Evolutionary conservation across 2,113 vertebrate genomes (phyloP), one percentile per base, ranked within the genome.

Genomic region (Malurus alboscapulatus): DNA sequence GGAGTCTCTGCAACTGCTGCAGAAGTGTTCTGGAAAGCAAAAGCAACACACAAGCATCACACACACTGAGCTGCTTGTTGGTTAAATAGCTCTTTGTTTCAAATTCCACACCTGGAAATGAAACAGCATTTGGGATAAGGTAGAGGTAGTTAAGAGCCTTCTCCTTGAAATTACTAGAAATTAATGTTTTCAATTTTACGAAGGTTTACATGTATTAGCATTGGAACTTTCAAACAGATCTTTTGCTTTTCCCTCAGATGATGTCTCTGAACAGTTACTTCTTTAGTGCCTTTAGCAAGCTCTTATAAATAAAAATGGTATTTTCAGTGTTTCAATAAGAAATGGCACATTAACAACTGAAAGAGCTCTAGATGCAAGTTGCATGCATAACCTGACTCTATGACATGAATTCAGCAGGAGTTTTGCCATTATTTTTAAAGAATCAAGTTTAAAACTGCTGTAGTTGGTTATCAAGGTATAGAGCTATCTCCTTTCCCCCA

Each of bases 1-100:
- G 99, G 76, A 99, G 98, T 81, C 98, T 98, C 97, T 99, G 99
- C 63, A 99, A 96, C 96, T 99, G 99, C 97, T 99, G 99, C 84
- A 99, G 96, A 94, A 99, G 98, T 45, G 99, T 99, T 97, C 99
- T 99, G 97, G 59, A 91, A 91, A 82, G 36, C 48, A 93, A 95
- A 55, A 62, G 72, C 12, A 89, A 84, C 38, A 91, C 20, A 48
- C 8, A 73, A 80, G 29, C 57, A 74, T 77, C 85, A 91, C 40
- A 79, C 14, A 32, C 24, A 45, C 40, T 27, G 57, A 73, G 27
- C 36, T 71, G 22, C 25, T 25, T 57, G 42, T 14, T 79, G 27
- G 9, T 50, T 75, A 91, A 75, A 78, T 0, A 73, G 20, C 6
- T 63, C 88, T 88, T 86, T 75, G 10, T 42, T 74, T 68, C 76